phyloP scores from a whole-genome alignment of 92 coral and sea anemone genomes.

The Umimayanthus kanabou region DNA sequence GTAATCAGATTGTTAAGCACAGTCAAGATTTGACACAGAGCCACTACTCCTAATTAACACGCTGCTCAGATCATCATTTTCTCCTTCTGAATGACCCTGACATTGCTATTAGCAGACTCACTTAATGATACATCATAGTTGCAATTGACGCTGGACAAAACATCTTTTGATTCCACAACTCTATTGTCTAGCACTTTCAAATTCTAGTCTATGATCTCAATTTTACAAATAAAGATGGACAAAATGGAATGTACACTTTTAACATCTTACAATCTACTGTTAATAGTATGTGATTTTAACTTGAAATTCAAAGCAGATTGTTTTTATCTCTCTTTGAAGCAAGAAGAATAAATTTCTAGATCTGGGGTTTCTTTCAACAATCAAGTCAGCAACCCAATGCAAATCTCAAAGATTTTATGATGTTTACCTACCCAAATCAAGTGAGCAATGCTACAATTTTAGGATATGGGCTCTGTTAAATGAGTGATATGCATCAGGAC shows the following conservation, averaged over 20 bases:
- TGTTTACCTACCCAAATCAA: no score
- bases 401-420: neutral
- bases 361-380: neutral
- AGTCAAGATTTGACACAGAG: neutral
- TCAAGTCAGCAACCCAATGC: neutral
- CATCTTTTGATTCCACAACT: no score
- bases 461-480: neutral
- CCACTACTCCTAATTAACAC: neutral
- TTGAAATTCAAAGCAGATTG: neutral
- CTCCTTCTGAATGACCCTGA: neutral
- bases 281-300: neutral
- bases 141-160: neutral
- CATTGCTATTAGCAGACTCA: neutral
- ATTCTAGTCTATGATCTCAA: neutral
- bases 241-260: neutral
- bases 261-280: neutral
- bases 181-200: neutral
- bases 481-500: neutral
- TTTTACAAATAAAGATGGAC: neutral
- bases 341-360: no score
- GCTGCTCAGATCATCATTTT: neutral
- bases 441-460: neutral
- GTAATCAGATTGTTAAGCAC: neutral
- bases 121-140: neutral
- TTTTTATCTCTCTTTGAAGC: neutral